phyloP scores from a whole-genome alignment of 2,113 vertebrate genomes.

The Gallinago paraguaiae region DNA sequence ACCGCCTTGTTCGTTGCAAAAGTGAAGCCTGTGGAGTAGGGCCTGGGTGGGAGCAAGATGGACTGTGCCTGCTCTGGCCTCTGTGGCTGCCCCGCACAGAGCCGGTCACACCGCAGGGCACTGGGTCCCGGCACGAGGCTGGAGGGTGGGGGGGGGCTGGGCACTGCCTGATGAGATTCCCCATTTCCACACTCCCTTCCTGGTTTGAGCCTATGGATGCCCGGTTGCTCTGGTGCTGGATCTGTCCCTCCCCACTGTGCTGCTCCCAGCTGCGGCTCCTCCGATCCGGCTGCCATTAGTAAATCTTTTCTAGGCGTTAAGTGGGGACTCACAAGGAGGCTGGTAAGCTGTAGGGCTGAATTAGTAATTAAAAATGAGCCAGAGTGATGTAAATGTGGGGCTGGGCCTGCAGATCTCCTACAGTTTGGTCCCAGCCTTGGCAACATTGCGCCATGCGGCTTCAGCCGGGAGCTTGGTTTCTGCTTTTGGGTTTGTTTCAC shows the following conservation, averaged over 20 bases:
- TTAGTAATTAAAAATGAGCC: neutral
- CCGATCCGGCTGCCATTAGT: neutral
- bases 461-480: neutral
- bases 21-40: slow-evolving; percentile 85
- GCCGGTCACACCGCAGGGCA: rapidly evolving
- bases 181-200: rapidly evolving
- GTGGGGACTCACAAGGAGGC: neutral
- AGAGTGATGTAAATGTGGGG: neutral
- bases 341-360: neutral
- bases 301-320: neutral
- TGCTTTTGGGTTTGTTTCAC: neutral
- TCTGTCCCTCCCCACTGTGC: neutral
- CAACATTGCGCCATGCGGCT: rapidly evolving
- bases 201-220: rapidly evolving
- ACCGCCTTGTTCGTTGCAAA: slow-evolving; percentile 86
- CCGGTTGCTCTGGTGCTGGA: neutral
- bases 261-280: neutral
- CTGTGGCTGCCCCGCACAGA: rapidly evolving
- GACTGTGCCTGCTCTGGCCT: rapidly evolving
- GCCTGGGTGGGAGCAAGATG: rapidly evolving
- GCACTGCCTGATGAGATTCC: rapidly evolving
- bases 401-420: neutral
- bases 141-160: rapidly evolving
- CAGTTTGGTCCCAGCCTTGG: too few species aligned
- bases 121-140: rapidly evolving